Evolutionary conservation across 2,113 vertebrate genomes (phyloP).

Genomic region (Semicossyphus pulcher): DNA sequence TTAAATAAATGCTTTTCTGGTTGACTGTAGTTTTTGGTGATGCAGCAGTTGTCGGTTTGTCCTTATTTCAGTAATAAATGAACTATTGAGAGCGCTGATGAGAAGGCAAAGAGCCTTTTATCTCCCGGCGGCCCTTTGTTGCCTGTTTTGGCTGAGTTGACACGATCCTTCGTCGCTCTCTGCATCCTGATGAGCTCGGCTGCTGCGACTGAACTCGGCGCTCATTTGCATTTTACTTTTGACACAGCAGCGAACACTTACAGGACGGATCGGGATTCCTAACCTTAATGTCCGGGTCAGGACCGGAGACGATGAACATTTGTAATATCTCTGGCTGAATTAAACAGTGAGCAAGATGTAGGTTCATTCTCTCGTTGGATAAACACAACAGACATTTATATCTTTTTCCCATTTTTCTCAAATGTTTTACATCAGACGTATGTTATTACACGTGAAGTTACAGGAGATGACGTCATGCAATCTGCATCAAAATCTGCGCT

Average conservation of each 20-base stretch:
- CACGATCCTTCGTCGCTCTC: background rate
- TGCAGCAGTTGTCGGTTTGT: background rate
- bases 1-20: background rate
- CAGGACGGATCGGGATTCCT: background rate
- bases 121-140: background rate
- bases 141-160: conserved; percentile 4
- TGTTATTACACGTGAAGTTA: no score
- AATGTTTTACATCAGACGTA: no score
- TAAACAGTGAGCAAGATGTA: no score
- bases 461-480: no score
- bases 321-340: background rate
- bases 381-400: no score
- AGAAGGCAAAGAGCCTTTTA: background rate
- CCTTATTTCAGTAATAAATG: background rate
- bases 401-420: no score
- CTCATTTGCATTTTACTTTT: background rate
- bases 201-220: background rate
- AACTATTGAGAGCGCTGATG: background rate
- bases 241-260: background rate
- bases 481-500: no score
- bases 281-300: no score
- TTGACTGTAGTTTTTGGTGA: background rate
- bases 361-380: no score
- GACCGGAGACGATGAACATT: no score
- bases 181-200: conserved; percentile 14